Evolutionary conservation across 2,113 vertebrate species (phyloP).

Genomic region (Pithys albifrons): DNA sequence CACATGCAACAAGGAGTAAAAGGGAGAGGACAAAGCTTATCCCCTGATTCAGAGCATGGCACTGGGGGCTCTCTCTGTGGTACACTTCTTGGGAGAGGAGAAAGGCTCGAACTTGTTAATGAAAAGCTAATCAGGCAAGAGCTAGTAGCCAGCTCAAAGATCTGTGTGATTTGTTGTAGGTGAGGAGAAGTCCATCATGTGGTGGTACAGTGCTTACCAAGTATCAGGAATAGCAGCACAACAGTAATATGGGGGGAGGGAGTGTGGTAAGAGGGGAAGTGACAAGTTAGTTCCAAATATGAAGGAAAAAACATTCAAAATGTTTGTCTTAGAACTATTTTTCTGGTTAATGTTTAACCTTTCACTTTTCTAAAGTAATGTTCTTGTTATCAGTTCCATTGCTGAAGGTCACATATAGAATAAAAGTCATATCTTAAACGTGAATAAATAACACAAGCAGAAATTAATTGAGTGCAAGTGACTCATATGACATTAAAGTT

Average conservation of each 20-base stretch:
- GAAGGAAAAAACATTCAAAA: conserved; percentile 55
- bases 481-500: conserved; percentile 48
- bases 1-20: neutral
- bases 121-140: neutral
- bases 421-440: conserved; percentile 63
- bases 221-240: conserved; percentile 3
- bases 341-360: conserved; percentile 73
- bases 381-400: conserved; percentile 70
- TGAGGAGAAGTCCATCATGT: neutral
- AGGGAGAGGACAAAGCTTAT: neutral
- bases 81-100: neutral
- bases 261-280: neutral
- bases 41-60: neutral
- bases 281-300: conserved; percentile 39
- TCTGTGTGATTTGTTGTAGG: neutral
- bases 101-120: neutral
- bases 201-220: neutral
- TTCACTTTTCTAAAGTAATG: conserved; percentile 63
- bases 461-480: conserved; percentile 64
- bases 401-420: conserved; percentile 66
- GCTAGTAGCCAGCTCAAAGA: neutral
- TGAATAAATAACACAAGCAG: conserved; percentile 64
- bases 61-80: neutral
- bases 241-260: neutral
- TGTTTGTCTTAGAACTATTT: conserved; percentile 74